Evolutionary conservation across 2,113 vertebrate genomes (phyloP), one percentile per base, ranked within the genome.

Genomic region (Apodemus sylvaticus): DNA sequence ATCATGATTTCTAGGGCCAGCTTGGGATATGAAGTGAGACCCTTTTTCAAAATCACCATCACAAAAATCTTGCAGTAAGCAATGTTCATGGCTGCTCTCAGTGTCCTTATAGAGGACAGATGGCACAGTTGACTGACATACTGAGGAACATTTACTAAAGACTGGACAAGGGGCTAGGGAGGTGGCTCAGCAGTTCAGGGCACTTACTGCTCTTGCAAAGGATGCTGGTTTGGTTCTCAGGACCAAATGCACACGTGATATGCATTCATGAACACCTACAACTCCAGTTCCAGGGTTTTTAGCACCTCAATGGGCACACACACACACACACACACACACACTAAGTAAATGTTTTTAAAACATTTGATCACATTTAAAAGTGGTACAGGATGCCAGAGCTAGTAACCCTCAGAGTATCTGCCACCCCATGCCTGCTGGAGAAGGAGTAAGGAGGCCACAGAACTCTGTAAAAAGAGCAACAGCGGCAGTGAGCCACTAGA

Each of bases 391-490:
- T n/a, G 39, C 85, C 58, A 91, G 53, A 16, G 64, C 79, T 83
- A 14, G 9, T 53, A 73, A 53, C 7, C 48, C 12, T 58, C 55
- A 53, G 78, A 93, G 8, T 66, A 53, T 14, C 89, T 64, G 51
- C 22, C 74, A 92, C 39, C 70, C 34, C n/a, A 88, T 70, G 64
- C 77, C 88, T 26, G 36, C 89, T 92, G n/a, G 2, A 48, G 39
- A 22, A 45, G 11, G 7, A 64, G 51, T 68, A 34, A 45, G 64
- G 31, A 22, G 70, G 11, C 36, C 51, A n/a, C 22, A 39, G 29
- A 81, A 85, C 77, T 97, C 51, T 71, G 8, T 12, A n/a, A 68
- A 83, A 70, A 83, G 68, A 87, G 78, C 73, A 87, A 74, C 73
- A 83, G 82, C 34, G n/a, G 12, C 48, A 51, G 60, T 39, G 22